Conservation (phyloP, 2,888 invertebrate genomes). For the Lobophora halterata region DNA sequence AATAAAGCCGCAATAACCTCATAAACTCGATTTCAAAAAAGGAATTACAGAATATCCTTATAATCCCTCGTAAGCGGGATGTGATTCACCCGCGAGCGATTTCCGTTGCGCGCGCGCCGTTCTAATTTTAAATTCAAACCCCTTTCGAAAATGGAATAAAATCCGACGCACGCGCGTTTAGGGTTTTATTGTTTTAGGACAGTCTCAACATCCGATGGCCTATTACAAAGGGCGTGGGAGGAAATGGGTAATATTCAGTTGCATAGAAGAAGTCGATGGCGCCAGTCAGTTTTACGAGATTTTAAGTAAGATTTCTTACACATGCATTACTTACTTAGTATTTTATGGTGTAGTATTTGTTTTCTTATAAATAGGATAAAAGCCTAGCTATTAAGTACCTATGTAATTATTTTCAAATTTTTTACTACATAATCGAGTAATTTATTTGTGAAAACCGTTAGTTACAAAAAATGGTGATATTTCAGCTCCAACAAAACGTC, state of each 20-base stretch:
- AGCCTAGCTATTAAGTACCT: too few species aligned
- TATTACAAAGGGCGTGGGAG: constrained; percentile 22
- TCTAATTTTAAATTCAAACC: constrained; percentile 75
- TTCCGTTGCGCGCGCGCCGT: constrained; percentile 66
- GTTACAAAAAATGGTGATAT: too few species aligned
- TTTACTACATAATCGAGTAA: too few species aligned
- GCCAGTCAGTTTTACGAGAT: too few species aligned
- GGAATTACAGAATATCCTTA: constrained; percentile 25
- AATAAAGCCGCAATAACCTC: constrained; percentile 5
- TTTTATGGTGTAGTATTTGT: too few species aligned
- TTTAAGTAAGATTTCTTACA: too few species aligned
- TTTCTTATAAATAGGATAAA: too few species aligned
- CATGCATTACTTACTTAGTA: too few species aligned
- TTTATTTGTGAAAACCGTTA: too few species aligned
- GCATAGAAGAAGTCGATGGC: constrained; percentile 16
- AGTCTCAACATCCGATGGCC: constrained; percentile 43
- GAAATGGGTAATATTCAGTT: constrained; percentile 19
- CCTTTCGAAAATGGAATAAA: constrained; percentile 74
- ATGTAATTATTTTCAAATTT: too few species aligned
- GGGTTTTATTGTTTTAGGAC: constrained; percentile 71
- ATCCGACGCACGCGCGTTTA: constrained; percentile 55
- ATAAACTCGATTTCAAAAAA: constrained; percentile 16
- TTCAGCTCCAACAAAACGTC: too few species aligned
- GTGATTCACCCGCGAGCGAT: constrained; percentile 69
- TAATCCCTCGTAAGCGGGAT: constrained; percentile 34